Percentiles rank a stretch among this genome's conserved stretches.
Conservation (phyloP, 2,113 vertebrate genomes). For the Zapus hudsonius region DNA sequence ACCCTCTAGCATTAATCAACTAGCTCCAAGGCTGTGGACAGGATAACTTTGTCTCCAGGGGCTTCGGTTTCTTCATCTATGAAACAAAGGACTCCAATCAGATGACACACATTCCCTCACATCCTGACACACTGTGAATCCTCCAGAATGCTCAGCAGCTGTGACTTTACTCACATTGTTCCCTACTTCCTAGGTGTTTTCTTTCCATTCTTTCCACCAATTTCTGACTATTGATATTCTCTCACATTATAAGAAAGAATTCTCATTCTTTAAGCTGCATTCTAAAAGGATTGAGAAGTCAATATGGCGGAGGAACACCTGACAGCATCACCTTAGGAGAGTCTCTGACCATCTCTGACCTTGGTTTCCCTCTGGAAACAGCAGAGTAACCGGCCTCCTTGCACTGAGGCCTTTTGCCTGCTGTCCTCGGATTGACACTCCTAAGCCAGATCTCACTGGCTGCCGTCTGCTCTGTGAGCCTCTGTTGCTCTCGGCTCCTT, state of each 20-base stretch:
- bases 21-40: no score
- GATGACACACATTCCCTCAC: background rate
- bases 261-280: background rate
- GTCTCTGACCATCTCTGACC: background rate
- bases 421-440: background rate
- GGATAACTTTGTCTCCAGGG: background rate
- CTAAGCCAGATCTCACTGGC: background rate
- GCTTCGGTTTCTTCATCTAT: background rate
- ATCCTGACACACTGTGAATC: background rate
- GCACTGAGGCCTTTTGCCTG: background rate
- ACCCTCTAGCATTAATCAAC: background rate
- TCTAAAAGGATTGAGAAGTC: background rate
- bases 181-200: background rate
- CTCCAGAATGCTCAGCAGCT: background rate
- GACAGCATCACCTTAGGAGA: background rate
- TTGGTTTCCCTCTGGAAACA: background rate
- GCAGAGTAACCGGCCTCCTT: background rate
- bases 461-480: rapidly evolving
- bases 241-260: background rate
- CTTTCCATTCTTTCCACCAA: background rate
- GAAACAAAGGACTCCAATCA: background rate
- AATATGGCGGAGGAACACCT: background rate
- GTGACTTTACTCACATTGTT: background rate
- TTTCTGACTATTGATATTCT: background rate
- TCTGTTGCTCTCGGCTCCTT: no score